Base-by-base conservation (phyloP, 2,888 invertebrate genomes). In the Sesia apiformis region DNA sequence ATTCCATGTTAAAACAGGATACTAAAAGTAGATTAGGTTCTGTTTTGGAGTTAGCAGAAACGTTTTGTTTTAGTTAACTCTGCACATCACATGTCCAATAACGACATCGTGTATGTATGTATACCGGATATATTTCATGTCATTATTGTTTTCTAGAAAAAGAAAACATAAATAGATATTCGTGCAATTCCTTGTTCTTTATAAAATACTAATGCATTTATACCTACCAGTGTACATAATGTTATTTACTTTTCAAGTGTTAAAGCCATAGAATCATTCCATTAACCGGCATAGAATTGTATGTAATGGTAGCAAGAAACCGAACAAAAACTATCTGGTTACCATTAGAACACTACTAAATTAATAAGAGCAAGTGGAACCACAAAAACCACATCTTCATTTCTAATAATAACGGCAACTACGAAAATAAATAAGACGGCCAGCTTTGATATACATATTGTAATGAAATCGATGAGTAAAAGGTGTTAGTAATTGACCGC, bases 301-400 rank as follows among this genome's bases (percentile, higher is more conserved):
- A 46, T 50, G 57, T 60, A 61, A 72, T 62, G 64, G 68, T 62
- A 63, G 69, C 71, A 76, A 77, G 72, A 78, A 74, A 70, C 62
- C 63, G 64, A 66, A 76, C 69, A 79, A 81, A 80, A 81, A 78
- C 63, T 57, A 69, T 70, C 57, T 71, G 66, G 67, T 73, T 73
- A 69, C 69, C 72, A 81, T 78, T 78, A 78, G 70, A 74, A 67
- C 72, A 70, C 75, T 72, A 74, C 74, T 63, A 67, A 70, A 74
- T 72, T 81, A 79, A 80, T 81, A 77, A 79, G 74, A 7, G 7
- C 66, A 68, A 71, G 65, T 70, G 64, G 65, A 61, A 64, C 63
- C 66, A 70, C 73, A 84, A 83, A 84, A 86, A 85, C 72, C 72
- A 76, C 79, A 72, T 73, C 76, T 79, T 81, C 81, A 84, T 78